Evolutionary conservation across 2,888 invertebrate genomes (phyloP).

Genomic region (Lasioglossum lativentre): DNA sequence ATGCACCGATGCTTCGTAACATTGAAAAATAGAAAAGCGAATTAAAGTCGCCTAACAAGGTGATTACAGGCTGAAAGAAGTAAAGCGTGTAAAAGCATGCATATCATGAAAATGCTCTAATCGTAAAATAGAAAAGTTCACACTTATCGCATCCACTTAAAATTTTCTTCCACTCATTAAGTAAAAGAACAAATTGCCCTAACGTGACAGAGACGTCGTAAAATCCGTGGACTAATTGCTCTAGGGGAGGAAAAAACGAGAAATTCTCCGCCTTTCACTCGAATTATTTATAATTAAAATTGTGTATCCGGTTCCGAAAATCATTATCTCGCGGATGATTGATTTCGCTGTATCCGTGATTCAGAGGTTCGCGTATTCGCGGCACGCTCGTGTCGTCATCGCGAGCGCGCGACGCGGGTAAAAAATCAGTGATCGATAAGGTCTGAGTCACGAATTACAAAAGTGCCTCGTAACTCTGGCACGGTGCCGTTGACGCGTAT

Average conservation of each 20-base stretch:
- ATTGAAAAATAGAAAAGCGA: not conserved
- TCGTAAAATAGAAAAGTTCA: not conserved
- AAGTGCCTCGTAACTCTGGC: constrained; percentile 48
- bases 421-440: constrained; percentile 59
- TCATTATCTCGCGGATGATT: constrained; percentile 1
- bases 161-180: not conserved
- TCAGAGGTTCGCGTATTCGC: constrained; percentile 24
- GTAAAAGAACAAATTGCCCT: not conserved
- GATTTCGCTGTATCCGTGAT: constrained; percentile 18
- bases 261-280: not conserved
- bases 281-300: not conserved
- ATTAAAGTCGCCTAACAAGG: not conserved
- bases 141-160: not conserved
- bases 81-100: not conserved
- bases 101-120: not conserved
- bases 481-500: constrained; percentile 35
- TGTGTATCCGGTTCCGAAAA: not conserved
- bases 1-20: not conserved
- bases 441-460: constrained; percentile 58
- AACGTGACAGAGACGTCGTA: not conserved
- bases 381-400: constrained; percentile 35
- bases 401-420: constrained; percentile 10
- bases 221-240: not conserved
- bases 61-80: not conserved
- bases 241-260: not conserved